phyloP scores from a whole-genome alignment of 2,797 vertebrate genomes.

The Coracias cyanogaster region DNA sequence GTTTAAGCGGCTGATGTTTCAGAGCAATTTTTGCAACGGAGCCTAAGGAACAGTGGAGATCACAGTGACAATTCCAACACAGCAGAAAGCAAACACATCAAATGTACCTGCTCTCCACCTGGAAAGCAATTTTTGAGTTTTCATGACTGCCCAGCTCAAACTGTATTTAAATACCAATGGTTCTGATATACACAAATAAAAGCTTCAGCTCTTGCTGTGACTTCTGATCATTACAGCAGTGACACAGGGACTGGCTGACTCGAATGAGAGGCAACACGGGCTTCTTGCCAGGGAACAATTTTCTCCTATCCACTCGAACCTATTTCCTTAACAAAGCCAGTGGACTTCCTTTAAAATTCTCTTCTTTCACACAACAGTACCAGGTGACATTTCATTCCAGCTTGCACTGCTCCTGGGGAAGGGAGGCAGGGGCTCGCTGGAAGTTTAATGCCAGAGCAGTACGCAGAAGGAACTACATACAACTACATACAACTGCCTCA shows the following conservation, averaged over 20 bases:
- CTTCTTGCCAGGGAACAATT: neutral
- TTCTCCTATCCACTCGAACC: neutral
- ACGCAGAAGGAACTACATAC: neutral
- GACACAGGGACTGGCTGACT: neutral
- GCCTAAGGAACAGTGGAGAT: neutral
- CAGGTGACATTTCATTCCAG: neutral
- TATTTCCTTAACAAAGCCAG: neutral
- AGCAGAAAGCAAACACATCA: neutral
- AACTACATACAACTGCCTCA: neutral
- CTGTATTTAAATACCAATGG: neutral
- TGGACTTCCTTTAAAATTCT: neutral
- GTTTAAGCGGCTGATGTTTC: neutral
- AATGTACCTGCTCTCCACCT: neutral
- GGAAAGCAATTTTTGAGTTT: neutral
- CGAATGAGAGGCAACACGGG: neutral
- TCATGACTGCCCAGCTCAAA: neutral
- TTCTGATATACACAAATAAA: neutral
- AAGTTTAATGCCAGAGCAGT: neutral
- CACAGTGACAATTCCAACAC: neutral
- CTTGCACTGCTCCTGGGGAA: neutral
- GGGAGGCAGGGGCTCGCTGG: accelerated
- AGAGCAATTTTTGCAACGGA: neutral
- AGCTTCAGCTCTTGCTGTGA: neutral
- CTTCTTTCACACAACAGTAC: neutral
- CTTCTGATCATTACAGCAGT: neutral